Evolutionary conservation across 2,797 vertebrate species (phyloP).

Genomic region (Sciaenops ocellatus): DNA sequence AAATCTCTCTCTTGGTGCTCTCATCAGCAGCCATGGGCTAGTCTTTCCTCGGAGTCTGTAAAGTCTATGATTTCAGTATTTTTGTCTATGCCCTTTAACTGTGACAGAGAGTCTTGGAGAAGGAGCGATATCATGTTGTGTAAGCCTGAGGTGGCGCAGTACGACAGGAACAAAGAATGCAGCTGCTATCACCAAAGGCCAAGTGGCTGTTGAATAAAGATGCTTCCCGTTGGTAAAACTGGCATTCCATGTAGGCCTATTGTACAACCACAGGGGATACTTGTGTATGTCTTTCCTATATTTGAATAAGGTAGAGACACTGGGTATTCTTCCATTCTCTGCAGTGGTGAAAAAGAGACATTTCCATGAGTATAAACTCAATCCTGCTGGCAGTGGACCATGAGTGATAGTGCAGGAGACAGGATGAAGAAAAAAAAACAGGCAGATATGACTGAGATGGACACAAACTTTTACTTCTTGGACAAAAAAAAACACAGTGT

Average conservation of each 20-base stretch:
- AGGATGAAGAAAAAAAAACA: conserved; percentile 58
- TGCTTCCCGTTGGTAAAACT: conserved; percentile 64
- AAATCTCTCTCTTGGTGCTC: conserved; percentile 29
- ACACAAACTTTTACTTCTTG: conserved; percentile 64
- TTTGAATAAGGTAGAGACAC: conserved; percentile 53
- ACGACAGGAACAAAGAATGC: conserved; percentile 73
- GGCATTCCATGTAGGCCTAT: conserved; percentile 65
- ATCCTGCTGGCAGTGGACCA: conserved; percentile 54
- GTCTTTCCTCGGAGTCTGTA: conserved; percentile 44
- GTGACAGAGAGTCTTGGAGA: conserved; percentile 68
- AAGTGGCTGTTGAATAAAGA: conserved; percentile 77
- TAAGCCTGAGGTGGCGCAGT: conserved; percentile 70
- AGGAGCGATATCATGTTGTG: conserved; percentile 61
- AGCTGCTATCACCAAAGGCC: conserved; percentile 75
- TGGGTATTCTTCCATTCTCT: conserved; percentile 46
- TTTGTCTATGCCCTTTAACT: conserved; percentile 66
- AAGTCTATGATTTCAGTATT: conserved; percentile 60
- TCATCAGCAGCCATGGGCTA: conserved; percentile 54
- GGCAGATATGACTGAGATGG: conserved; percentile 57
- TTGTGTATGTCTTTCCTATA: conserved; percentile 43
- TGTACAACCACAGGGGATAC: conserved; percentile 65
- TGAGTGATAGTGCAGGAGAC: conserved; percentile 50
- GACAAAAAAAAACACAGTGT: conserved; percentile 60
- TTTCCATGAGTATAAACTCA: conserved; percentile 60
- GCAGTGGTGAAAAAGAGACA: conserved; percentile 55